Conservation (phyloP, 2,888 invertebrate species). For the Antitype chi region DNA sequence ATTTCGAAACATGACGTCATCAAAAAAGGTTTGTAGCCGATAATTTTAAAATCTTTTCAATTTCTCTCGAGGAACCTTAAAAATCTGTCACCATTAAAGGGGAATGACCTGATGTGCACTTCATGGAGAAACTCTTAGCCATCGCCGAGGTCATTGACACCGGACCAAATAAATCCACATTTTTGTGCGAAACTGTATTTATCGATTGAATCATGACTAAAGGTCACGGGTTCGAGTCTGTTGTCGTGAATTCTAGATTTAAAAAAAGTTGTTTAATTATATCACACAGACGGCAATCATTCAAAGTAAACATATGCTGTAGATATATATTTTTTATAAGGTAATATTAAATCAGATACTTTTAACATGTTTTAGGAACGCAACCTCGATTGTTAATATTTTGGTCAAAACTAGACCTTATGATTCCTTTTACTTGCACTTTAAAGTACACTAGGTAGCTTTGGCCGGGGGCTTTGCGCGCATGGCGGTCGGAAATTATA, state of each 20-base stretch:
- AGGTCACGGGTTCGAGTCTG: slow-evolving; percentile 55
- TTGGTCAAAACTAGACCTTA: neutral
- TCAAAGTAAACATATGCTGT: slow-evolving; percentile 14
- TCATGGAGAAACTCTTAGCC: slow-evolving; percentile 62
- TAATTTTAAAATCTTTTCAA: neutral
- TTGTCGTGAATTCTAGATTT: slow-evolving; percentile 30
- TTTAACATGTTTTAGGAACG: neutral
- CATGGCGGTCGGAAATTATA: no score
- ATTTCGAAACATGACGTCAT: neutral
- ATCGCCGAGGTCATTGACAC: slow-evolving; percentile 57
- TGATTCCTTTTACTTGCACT: neutral
- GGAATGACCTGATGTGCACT: slow-evolving; percentile 59
- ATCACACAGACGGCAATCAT: neutral
- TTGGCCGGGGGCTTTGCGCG: no score
- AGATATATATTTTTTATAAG: neutral
- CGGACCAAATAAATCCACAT: slow-evolving; percentile 64
- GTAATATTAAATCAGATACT: neutral
- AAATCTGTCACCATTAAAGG: slow-evolving; percentile 61
- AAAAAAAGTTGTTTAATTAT: slow-evolving; percentile 22
- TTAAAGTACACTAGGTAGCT: neutral
- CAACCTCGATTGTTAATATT: neutral
- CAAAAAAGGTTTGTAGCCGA: neutral
- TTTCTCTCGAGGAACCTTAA: slow-evolving; percentile 32
- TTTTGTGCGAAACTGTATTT: slow-evolving; percentile 62
- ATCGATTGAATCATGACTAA: slow-evolving; percentile 55